A percentile compares a stretch with the other conserved stretches of the same genome.
These are phyloP conservation scores for Frankliniella fusca DNA, from an alignment of 2,888 invertebrate genomes.

Conservation along the genomic window DNA sequence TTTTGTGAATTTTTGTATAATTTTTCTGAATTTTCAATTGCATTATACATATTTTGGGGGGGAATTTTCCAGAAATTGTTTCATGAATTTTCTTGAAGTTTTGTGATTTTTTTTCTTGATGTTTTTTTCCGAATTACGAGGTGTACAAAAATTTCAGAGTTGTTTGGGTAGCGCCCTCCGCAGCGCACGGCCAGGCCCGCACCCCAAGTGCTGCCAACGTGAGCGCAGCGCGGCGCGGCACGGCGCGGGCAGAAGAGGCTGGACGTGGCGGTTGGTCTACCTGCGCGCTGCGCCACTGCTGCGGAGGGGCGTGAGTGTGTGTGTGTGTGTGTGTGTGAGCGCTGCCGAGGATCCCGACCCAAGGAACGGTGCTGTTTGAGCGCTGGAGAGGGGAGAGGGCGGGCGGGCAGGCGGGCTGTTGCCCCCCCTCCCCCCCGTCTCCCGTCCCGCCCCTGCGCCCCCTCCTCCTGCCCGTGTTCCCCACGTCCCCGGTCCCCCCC, in stretches of 20 bases:
- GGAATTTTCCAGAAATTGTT: too few species aligned
- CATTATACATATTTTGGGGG: too few species aligned
- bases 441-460: neutral
- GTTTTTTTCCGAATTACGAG: too few species aligned
- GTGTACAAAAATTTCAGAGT: too few species aligned
- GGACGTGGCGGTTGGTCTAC: constrained; percentile 29
- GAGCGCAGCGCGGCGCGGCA: constrained; percentile 32
- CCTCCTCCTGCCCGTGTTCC: too few species aligned
- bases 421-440: neutral
- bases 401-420: constrained; percentile 25
- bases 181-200: too few species aligned
- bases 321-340: neutral
- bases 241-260: neutral
- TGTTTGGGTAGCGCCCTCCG: too few species aligned
- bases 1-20: too few species aligned
- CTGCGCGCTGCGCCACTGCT: neutral
- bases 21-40: too few species aligned
- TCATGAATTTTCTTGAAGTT: too few species aligned
- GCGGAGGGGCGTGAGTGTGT: constrained; percentile 1
- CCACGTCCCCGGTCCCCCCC: too few species aligned
- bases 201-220: constrained; percentile 35
- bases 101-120: too few species aligned
- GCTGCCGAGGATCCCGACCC: constrained; percentile 8
- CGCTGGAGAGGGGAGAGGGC: neutral
- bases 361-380: constrained; percentile 7